Evolutionary conservation across 2,888 invertebrate genomes (phyloP), one percentile per base, ranked within the genome.

Genomic region (Phymatocera aterrima): DNA sequence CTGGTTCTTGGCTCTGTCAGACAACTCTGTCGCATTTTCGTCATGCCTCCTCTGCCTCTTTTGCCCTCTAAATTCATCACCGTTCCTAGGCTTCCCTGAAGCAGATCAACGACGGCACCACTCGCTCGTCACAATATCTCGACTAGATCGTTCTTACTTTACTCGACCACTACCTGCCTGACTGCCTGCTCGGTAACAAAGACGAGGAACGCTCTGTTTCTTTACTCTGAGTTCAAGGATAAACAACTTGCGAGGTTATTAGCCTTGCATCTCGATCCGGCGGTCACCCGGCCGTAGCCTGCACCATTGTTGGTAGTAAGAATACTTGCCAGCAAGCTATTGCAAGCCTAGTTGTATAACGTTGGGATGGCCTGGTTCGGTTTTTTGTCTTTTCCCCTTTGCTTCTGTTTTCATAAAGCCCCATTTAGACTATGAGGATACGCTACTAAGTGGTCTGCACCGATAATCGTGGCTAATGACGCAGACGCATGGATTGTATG

Each of bases 251-350:
- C 54, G 75, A 21, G 75, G 75, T 60, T 75, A 75, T 75, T 75
- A 75, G 75, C 75, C 75, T 75, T 75, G 57, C 75, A 75, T 75
- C 75, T 75, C 75, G 75, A 24, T 57, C 24, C 60, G 57, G 18
- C 75, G 75, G 60, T 75, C 60, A 75, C 72, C 72, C 46, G 68
- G 68, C 68, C 48, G 72, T 72, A 51, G 72, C 68, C 46, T 28
- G 68, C 68, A 46, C 37, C 64, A 37, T 21, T 37, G n/a, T 64
- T 37, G 21, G 34, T 37, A 46, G 65, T 3, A 68, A 28, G 21
- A 68, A 51, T 31, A 24, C 48, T 48, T 34, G 70, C 48, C 21
- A 15, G 10, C 6, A 51, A 48, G 51, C 2, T 0, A 46, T 24
- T 31, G n/a, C 0, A 72, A 46, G 28, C 68, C 68, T 68, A 68